Evolutionary conservation across 2,113 vertebrate genomes (phyloP).

Genomic region (Hiodon alosoides): DNA sequence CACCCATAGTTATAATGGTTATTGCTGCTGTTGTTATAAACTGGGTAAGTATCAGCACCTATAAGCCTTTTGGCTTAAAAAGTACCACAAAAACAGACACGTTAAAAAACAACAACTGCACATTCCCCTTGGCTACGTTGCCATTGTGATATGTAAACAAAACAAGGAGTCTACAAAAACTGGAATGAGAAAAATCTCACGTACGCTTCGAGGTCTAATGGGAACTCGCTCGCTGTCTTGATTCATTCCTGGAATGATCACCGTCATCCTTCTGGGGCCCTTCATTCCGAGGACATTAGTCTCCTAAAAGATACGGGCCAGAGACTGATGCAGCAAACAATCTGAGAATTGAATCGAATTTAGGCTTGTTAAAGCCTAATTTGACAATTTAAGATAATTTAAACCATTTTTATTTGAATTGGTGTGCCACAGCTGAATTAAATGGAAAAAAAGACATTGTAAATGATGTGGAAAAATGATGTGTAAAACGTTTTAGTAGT

Average conservation of each 20-base stretch:
- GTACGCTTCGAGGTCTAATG: conserved; percentile 70
- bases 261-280: conserved; percentile 76
- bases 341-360: no score
- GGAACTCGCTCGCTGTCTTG: conserved; percentile 67
- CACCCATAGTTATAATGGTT: no score
- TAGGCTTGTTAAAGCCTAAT: no score
- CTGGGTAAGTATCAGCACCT: neutral
- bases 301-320: conserved; percentile 56
- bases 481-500: no score
- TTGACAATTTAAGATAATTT: no score
- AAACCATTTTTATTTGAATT: neutral
- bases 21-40: no score
- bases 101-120: no score
- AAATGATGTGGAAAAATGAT: no score
- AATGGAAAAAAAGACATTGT: neutral
- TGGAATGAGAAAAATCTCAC: conserved; percentile 25
- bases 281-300: conserved; percentile 80
- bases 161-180: neutral
- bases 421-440: neutral
- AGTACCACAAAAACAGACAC: no score
- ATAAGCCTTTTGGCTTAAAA: no score
- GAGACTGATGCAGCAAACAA: no score
- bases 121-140: neutral
- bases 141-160: neutral
- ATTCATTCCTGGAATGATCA: conserved; percentile 78